A percentile compares a stretch with the other conserved stretches of the same genome.
Evolutionary conservation across 2,113 vertebrate species (phyloP).

Genomic region (Sturnira hondurensis): DNA sequence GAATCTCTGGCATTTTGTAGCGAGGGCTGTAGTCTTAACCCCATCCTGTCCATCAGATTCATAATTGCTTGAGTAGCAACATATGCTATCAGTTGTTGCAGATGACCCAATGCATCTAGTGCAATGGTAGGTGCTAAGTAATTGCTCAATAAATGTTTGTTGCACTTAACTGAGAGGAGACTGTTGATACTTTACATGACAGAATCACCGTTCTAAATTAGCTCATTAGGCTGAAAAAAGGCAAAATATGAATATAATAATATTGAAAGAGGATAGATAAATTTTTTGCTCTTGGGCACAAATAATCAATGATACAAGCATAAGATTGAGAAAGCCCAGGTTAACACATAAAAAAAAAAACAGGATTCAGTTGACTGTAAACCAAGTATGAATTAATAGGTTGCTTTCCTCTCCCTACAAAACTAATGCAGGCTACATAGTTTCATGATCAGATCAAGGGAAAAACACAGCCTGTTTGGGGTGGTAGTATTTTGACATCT

Average conservation of each 20-base stretch:
- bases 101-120: not conserved
- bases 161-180: slow-evolving; percentile 24
- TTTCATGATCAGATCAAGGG: not conserved
- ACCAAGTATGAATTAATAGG: not conserved
- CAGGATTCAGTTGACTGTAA: not conserved
- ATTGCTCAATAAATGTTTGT: slow-evolving; percentile 38
- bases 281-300: slow-evolving; percentile 13
- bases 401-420: not conserved
- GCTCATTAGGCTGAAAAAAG: slow-evolving; percentile 23
- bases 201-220: slow-evolving; percentile 17
- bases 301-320: not conserved
- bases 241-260: slow-evolving; percentile 9
- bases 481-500: not conserved
- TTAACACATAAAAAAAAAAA: not conserved
- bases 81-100: slow-evolving; percentile 2
- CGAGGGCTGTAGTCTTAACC: slow-evolving; percentile 22
- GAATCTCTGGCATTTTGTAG: slow-evolving; percentile 6
- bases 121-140: not conserved
- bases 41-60: not conserved
- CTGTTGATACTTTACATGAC: not conserved
- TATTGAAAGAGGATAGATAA: slow-evolving; percentile 19
- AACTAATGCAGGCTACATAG: not conserved
- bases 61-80: not conserved
- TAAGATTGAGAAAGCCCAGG: not conserved
- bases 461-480: not conserved